phyloP scores from a whole-genome alignment of 1,140 invertebrate genomes.

The Ctenoplectra terminalis region DNA sequence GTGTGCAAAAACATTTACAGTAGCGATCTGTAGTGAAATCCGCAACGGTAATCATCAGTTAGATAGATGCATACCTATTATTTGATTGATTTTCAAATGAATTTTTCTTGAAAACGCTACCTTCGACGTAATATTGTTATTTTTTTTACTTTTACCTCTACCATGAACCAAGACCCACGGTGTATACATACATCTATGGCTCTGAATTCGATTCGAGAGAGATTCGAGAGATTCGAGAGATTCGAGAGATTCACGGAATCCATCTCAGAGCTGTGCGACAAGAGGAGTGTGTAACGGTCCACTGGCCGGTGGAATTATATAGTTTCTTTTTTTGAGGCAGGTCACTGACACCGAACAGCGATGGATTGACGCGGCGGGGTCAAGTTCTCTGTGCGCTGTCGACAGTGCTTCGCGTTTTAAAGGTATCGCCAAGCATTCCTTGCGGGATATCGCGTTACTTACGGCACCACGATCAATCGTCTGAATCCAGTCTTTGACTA shows the following conservation, averaged over 20 bases:
- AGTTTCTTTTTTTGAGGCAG: conserved; percentile 61
- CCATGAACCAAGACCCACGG: too few species aligned
- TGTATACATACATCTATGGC: too few species aligned
- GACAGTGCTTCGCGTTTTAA: conserved; percentile 50
- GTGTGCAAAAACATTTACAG: too few species aligned
- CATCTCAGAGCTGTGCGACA: background rate
- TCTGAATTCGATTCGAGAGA: conserved; percentile 26
- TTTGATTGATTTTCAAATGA: too few species aligned
- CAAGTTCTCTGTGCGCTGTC: conserved; percentile 56
- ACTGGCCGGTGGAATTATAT: conserved; percentile 46
- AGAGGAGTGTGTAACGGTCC: conserved; percentile 43
- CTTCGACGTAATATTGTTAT: too few species aligned
- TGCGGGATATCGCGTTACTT: conserved; percentile 57
- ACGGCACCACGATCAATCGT: conserved; percentile 42
- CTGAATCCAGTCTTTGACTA: conserved; percentile 21
- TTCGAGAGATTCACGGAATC: conserved; percentile 8
- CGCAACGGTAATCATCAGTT: too few species aligned
- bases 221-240: background rate
- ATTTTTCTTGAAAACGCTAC: too few species aligned
- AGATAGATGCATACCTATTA: too few species aligned
- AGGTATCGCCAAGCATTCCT: conserved; percentile 56
- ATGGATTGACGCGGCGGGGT: conserved; percentile 57
- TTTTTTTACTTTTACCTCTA: too few species aligned
- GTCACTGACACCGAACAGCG: conserved; percentile 60
- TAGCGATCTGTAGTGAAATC: too few species aligned